Evolutionary conservation across 2,888 invertebrate species (phyloP).

Genomic region (Linyphia triangularis): DNA sequence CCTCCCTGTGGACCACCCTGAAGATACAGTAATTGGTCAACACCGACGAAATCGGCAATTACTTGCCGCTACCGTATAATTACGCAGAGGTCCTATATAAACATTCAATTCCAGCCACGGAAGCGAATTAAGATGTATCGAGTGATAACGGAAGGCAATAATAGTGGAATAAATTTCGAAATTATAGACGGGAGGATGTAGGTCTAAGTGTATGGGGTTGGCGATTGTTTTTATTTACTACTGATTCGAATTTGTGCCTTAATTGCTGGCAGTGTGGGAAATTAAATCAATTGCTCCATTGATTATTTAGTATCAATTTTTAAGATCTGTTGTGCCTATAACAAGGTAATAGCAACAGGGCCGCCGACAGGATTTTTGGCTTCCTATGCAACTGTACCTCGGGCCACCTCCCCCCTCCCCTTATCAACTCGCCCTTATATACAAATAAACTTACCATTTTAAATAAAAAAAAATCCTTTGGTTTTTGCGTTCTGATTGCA

Average conservation of each 20-base stretch:
- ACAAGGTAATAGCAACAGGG: not conserved
- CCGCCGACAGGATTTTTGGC: too few relatives aligned
- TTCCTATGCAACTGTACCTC: too few relatives aligned
- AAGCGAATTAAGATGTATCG: slow-evolving; percentile 67
- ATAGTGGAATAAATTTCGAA: slow-evolving; percentile 42
- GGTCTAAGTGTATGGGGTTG: slow-evolving; percentile 40
- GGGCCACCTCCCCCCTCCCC: too few relatives aligned
- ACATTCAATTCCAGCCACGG: slow-evolving; percentile 53
- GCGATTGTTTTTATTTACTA: slow-evolving; percentile 29
- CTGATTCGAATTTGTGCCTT: not conserved
- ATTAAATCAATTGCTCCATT: slow-evolving; percentile 6
- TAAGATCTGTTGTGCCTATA: not conserved
- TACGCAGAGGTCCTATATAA: slow-evolving; percentile 36
- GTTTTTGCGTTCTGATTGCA: too few relatives aligned
- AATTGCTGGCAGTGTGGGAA: slow-evolving; percentile 40
- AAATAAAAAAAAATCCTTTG: too few relatives aligned
- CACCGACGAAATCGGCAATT: slow-evolving; percentile 67
- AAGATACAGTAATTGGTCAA: slow-evolving; percentile 61
- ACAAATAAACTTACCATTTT: too few relatives aligned
- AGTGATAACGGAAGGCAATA: slow-evolving; percentile 53
- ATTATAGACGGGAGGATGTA: not conserved
- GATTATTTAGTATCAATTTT: slow-evolving; percentile 20
- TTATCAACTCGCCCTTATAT: too few relatives aligned
- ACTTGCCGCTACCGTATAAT: slow-evolving; percentile 66
- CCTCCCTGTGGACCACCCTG: slow-evolving; percentile 46